Base-by-base conservation (phyloP, 2,888 invertebrate species). In the Trissoscelio sp. region DNA sequence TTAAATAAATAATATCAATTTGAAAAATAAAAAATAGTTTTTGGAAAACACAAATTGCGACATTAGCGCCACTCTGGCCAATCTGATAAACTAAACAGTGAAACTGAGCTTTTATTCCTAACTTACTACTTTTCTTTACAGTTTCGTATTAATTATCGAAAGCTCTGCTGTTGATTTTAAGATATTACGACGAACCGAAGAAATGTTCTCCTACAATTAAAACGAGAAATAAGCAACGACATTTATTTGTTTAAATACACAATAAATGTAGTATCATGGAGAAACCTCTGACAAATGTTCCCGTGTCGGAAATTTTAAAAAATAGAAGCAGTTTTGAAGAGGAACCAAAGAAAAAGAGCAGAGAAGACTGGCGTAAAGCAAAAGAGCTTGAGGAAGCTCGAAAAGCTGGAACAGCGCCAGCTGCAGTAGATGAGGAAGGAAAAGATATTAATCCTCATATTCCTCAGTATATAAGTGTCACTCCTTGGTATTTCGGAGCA, bases 381-480 rank as follows among this genome's bases (percentile, higher is more conserved):
- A 99, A 99, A 91, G 99, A 99, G 91, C 92, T 99, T 69, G 99
- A 99, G 92, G 99, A 99, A 92, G 98, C 98, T 7, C 94, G 99
- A 88, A 99, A 98, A 86, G 91, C 91, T 37, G 91, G 91, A 79
- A 91, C 91, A 39, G 91, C 91, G 2, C 91, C 89, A 24, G 89
- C 88, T 11, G 91, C 91, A 7, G 93, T 94, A 11, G 95, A 95
- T 89, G 95, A 95, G 88, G 92, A 94, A 92, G 97, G 97, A 85
- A 96, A 95, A 91, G 99, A 99, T 89, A 99, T 99, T 85, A 99
- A 99, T 92, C 99, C 99, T 0, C 99, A 99, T 89, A 99, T 99
- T 88, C 99, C 99, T 0, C 99, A 99, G 92, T 99, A 99, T 89
- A 99, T 99, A 88, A 97, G 99, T 0, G 95, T 96, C 34, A 98